Evolutionary conservation across 2,113 vertebrate species (phyloP).

Genomic region (Apistogramma diplotaenia): DNA sequence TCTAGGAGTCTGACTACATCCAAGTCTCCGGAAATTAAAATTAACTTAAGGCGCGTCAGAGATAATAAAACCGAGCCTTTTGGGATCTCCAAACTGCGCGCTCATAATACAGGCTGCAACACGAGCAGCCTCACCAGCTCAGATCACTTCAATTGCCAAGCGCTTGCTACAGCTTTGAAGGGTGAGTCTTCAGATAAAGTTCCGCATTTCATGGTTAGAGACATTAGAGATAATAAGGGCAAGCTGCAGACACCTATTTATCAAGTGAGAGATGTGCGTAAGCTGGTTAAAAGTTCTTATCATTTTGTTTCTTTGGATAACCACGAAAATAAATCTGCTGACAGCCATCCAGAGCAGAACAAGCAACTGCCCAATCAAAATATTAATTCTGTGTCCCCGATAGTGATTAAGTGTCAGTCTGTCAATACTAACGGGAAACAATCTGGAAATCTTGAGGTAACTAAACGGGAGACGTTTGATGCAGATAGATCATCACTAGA

Average conservation of each 20-base stretch:
- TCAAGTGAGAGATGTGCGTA: constrained; percentile 93
- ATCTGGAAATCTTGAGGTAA: constrained; percentile 51
- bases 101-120: constrained; percentile 76
- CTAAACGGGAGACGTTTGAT: constrained; percentile 33
- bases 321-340: constrained; percentile 74
- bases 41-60: constrained; percentile 81
- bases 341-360: constrained; percentile 76
- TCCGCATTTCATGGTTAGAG: constrained; percentile 91
- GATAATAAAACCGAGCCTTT: constrained; percentile 78
- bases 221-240: constrained; percentile 86
- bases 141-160: constrained; percentile 75
- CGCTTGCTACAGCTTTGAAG: constrained; percentile 67
- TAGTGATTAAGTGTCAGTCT: constrained; percentile 93
- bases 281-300: constrained; percentile 91
- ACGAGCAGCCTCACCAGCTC: constrained; percentile 48
- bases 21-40: constrained; percentile 90
- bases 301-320: constrained; percentile 84
- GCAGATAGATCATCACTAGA: constrained; percentile 68
- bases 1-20: constrained; percentile 55
- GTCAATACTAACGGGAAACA: constrained; percentile 76
- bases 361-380: constrained; percentile 69
- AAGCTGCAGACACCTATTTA: constrained; percentile 86
- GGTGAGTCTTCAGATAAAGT: constrained; percentile 84
- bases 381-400: constrained; percentile 79
- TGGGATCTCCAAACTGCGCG: constrained; percentile 84